Base-by-base conservation (phyloP, 2,888 invertebrate genomes). In the Bunonema sp. region DNA sequence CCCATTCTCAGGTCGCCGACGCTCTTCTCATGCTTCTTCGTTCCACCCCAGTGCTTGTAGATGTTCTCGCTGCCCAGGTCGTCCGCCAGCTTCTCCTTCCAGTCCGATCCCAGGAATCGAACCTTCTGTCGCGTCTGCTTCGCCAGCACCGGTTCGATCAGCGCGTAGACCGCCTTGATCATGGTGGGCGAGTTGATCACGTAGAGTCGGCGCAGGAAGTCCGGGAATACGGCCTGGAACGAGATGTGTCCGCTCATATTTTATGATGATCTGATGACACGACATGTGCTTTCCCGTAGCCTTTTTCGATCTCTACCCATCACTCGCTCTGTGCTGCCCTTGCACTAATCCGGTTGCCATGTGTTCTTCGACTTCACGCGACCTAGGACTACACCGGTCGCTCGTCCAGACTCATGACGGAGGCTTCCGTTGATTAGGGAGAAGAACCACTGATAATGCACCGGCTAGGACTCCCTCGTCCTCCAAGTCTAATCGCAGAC, bases 1-100 rank as follows among this genome's bases (percentile, higher is more conserved):
- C 62, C 61, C 48, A 59, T 49, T 10, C 61, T 47, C 23, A 62
- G 39, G 18, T 49, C 49, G 8, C 60, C 61, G 18, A 38, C 43
- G 8, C 48, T 44, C 30, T 31, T 34, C 8, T 28, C 38, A 21
- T 37, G 31, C 18, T 46, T 41, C 37, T 50, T 51, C 18, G 34
- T 42, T 22, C 55, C 55, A n/a, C 55, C 55, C 55, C 55, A 55
- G 30, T 52, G 49, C 39, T 45, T 40, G 37, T 47, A 51, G 15
- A 55, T 46, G 39, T 52, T 50, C 26, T 50, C 47, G 12, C 46
- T 47, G 24, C 54, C 54, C 26, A 52, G 29, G 31, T 48, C 50
- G 18, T 46, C 42, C n/a, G 35, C 38, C 32, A 54, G 39, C 8
- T 45, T 39, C 5, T 47, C 45, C 33, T 50, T 51, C 54, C 54